phyloP scores from a whole-genome alignment of 2,113 vertebrate genomes.

The Ornithorhynchus anatinus region DNA sequence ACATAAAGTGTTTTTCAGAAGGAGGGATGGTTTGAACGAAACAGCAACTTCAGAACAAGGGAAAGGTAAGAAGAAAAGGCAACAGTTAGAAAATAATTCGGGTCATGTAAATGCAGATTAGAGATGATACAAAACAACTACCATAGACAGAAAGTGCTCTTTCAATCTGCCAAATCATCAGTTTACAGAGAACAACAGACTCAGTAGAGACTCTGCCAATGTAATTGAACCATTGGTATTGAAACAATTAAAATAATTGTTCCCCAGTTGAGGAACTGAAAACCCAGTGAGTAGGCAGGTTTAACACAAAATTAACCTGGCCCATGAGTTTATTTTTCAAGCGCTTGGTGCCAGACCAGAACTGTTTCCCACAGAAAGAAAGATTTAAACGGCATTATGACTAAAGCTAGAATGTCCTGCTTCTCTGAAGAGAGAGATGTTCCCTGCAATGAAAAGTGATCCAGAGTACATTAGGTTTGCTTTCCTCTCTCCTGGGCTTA shows the following conservation, averaged over 20 bases:
- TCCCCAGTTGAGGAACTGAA: background rate
- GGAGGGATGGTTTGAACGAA: background rate
- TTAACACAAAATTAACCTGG: constrained; percentile 26
- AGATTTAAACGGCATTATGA: constrained; percentile 32
- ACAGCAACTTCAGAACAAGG: background rate
- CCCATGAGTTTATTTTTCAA: constrained; percentile 28
- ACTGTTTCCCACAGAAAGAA: constrained; percentile 38
- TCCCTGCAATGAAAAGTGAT: constrained; percentile 34
- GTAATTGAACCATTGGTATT: background rate
- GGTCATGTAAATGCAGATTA: background rate
- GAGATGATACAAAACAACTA: constrained; percentile 5
- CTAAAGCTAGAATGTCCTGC: constrained; percentile 26
- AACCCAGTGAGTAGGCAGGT: no score
- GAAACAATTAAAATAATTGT: constrained; percentile 19
- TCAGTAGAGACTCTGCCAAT: background rate
- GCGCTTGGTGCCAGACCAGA: constrained; percentile 40
- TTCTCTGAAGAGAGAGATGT: constrained; percentile 37
- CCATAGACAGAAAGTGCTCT: background rate
- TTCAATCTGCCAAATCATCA: background rate
- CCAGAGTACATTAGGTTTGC: no score
- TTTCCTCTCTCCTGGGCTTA: no score
- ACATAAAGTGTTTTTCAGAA: no score
- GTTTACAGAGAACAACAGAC: background rate
- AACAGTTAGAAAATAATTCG: background rate
- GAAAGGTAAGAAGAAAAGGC: background rate